Conservation (phyloP, 2,113 vertebrate genomes). For the Danionella cerebrum region DNA sequence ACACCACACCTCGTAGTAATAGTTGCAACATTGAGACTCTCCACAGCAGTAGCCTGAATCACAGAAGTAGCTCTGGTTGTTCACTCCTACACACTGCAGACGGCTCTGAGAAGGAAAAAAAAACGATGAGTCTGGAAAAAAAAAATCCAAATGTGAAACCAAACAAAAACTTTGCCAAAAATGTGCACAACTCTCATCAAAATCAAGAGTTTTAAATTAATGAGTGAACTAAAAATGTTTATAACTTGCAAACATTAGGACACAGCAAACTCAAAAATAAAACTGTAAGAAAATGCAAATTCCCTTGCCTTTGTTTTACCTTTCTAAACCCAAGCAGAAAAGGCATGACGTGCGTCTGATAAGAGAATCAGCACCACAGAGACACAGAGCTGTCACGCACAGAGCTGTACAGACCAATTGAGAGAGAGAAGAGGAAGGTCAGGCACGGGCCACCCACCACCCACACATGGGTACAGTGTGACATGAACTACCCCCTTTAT, state of each 20-base stretch:
- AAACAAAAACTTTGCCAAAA: too few relatives aligned
- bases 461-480: conserved; percentile 18
- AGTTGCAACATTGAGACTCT: conserved; percentile 89
- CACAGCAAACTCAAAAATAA: background rate
- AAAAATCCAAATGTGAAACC: too few relatives aligned
- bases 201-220: too few relatives aligned
- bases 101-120: conserved; percentile 64
- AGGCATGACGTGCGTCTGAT: conserved; percentile 65
- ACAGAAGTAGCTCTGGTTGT: conserved; percentile 92
- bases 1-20: conserved; percentile 98
- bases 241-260: background rate
- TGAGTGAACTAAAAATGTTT: too few relatives aligned
- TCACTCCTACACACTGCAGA: conserved; percentile 77
- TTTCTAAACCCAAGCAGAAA: conserved; percentile 75
- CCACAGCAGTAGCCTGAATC: conserved; percentile 90
- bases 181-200: too few relatives aligned
- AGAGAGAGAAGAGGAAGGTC: conserved; percentile 15
- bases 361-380: conserved; percentile 1
- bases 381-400: conserved; percentile 1
- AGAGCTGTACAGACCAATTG: background rate
- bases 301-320: conserved; percentile 53
- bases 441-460: conserved; percentile 6
- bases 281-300: background rate
- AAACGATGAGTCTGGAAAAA: too few relatives aligned
- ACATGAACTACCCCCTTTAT: conserved; percentile 13